Conservation (phyloP, 2,888 invertebrate genomes). For the Tipula lateralis region DNA sequence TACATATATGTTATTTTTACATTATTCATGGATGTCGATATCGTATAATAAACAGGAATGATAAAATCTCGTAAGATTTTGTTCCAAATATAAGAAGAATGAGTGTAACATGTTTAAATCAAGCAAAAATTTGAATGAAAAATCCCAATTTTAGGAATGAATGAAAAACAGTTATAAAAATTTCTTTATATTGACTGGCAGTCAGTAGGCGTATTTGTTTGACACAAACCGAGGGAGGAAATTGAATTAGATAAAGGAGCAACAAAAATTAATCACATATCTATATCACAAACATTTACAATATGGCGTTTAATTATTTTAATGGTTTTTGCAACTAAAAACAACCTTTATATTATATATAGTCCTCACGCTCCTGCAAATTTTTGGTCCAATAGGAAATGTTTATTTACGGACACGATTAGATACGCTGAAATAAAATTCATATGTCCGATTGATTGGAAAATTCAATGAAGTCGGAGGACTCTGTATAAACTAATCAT, state of each 20-base stretch:
- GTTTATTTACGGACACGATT: neutral
- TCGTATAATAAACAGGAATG: neutral
- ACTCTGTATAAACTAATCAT: neutral
- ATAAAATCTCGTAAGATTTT: neutral
- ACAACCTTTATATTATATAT: neutral
- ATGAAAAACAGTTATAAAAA: neutral
- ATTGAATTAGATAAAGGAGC: neutral
- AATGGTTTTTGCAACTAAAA: neutral
- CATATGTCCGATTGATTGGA: constrained; percentile 11
- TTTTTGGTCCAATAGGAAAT: neutral
- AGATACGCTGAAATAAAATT: constrained; percentile 1
- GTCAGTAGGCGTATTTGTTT: neutral
- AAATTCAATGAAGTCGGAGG: neutral
- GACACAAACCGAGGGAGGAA: neutral
- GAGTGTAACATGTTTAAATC: neutral
- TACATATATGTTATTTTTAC: neutral
- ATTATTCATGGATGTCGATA: neutral
- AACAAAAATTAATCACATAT: neutral
- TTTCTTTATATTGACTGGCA: neutral
- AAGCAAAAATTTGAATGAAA: neutral
- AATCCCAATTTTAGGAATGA: neutral
- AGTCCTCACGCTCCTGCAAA: neutral
- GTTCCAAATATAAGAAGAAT: neutral
- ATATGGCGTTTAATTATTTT: constrained; percentile 19
- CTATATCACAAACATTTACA: neutral